These are phyloP conservation scores for Nipponacmea schrenckii DNA, from an alignment of 2,888 invertebrate species.

Conservation along the genomic window DNA sequence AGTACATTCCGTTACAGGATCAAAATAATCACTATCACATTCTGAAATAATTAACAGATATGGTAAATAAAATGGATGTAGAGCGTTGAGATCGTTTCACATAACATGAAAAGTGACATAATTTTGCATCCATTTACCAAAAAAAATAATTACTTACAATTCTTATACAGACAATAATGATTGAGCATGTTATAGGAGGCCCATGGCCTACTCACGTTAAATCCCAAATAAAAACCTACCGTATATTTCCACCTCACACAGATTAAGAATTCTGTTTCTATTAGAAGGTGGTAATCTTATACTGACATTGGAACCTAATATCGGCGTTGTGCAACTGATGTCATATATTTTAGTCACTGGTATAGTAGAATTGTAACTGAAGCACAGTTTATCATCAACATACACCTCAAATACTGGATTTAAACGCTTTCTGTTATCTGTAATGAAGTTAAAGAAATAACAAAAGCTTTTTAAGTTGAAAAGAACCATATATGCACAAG, in stretches of 20 bases:
- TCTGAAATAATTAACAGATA: background rate
- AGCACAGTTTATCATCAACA: background rate
- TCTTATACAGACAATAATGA: too few relatives aligned
- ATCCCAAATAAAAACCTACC: background rate
- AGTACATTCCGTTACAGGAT: background rate
- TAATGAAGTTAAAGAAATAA: too few relatives aligned
- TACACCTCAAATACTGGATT: background rate
- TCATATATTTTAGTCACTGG: background rate
- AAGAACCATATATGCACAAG: too few relatives aligned
- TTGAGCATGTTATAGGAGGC: too few relatives aligned
- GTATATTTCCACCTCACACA: background rate
- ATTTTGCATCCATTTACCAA: too few relatives aligned
- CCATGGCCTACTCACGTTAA: too few relatives aligned
- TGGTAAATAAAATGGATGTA: too few relatives aligned
- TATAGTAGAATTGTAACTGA: background rate
- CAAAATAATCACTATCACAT: background rate
- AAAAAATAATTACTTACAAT: too few relatives aligned
- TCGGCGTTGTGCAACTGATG: background rate
- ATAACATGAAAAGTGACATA: too few relatives aligned
- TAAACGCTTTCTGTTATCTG: background rate
- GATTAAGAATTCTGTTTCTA: background rate
- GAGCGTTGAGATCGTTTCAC: too few relatives aligned
- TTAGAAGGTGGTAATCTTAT: background rate
- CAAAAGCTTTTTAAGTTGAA: too few relatives aligned
- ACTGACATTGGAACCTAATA: background rate